A percentile compares a stretch with the other conserved stretches of the same genome.
phyloP scores from a whole-genome alignment of 1,140 invertebrate species.

The Heliothis subflexa region DNA sequence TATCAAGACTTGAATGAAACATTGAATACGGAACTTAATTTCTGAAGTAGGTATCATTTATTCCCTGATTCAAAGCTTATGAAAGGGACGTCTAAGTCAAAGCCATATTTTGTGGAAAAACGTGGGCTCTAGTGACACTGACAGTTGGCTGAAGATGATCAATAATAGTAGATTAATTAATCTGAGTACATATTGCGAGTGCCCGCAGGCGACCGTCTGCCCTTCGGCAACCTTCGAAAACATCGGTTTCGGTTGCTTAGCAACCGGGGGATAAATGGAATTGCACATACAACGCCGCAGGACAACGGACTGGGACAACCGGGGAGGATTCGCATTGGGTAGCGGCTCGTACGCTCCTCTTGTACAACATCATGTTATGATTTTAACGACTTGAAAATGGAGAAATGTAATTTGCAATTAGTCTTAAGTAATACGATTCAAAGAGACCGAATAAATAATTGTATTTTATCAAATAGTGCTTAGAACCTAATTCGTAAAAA shows the following conservation, averaged over 20 bases:
- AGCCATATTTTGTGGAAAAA: too few species aligned
- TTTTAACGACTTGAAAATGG: too few species aligned
- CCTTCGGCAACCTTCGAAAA: slow-evolving; percentile 17
- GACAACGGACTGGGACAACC: not conserved
- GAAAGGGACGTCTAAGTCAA: too few species aligned
- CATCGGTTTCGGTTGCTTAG: not conserved
- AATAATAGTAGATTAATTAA: slow-evolving; percentile 23
- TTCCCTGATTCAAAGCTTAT: too few species aligned
- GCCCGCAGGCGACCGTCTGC: slow-evolving; percentile 2
- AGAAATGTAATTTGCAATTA: too few species aligned
- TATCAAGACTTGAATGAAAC: too few species aligned
- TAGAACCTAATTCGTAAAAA: slow-evolving; percentile 20
- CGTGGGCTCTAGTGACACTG: too few species aligned
- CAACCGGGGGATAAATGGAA: slow-evolving; percentile 31
- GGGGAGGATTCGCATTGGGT: not conserved
- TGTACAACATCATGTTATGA: not conserved
- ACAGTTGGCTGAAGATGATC: slow-evolving; percentile 5
- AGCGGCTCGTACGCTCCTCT: not conserved
- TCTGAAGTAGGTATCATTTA: too few species aligned
- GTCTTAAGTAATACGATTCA: too few species aligned
- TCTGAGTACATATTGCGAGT: not conserved
- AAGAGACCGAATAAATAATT: not conserved
- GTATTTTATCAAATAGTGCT: not conserved
- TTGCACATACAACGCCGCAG: not conserved
- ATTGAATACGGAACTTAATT: too few species aligned